Conservation (phyloP, 2,113 vertebrate species). For the Catharus minimus region DNA sequence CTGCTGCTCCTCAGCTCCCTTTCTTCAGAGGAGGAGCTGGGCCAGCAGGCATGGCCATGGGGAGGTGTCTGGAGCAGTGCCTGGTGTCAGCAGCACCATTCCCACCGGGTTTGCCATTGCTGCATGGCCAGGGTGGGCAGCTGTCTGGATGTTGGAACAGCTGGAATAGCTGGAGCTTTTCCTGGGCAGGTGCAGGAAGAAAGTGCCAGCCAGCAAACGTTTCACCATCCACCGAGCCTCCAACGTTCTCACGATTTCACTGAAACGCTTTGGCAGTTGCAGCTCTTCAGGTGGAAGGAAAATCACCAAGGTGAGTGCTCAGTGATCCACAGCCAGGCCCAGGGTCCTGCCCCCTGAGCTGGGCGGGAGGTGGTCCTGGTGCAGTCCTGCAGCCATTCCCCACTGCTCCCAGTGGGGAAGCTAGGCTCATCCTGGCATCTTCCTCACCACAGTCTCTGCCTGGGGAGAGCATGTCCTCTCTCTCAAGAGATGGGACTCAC, state of each 20-base stretch:
- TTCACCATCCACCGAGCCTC: conserved; percentile 92
- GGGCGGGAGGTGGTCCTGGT: not conserved
- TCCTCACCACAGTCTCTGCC: accelerated
- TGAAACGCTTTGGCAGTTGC: conserved; percentile 86
- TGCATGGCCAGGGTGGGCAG: not conserved
- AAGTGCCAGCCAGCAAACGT: conserved; percentile 90
- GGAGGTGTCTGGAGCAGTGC: not conserved
- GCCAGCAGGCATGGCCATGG: accelerated
- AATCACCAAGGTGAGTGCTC: conserved; percentile 87
- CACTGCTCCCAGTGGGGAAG: not conserved
- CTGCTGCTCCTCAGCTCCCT: not conserved
- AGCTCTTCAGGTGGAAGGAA: conserved; percentile 80
- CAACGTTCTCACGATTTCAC: conserved; percentile 88
- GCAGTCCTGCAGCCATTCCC: not conserved
- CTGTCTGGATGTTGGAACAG: not conserved
- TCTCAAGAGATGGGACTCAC: accelerated
- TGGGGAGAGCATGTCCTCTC: not conserved
- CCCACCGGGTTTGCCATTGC: not conserved
- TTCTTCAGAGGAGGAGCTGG: not conserved
- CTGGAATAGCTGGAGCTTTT: not conserved
- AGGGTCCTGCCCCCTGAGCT: not conserved
- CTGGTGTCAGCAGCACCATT: not conserved
- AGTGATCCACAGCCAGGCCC: not conserved
- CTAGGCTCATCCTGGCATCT: not conserved
- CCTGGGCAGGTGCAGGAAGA: conserved; percentile 88